These are phyloP conservation scores for Lacerta viridis DNA, from an alignment of 2,797 vertebrate species.

Conservation along the genomic window DNA sequence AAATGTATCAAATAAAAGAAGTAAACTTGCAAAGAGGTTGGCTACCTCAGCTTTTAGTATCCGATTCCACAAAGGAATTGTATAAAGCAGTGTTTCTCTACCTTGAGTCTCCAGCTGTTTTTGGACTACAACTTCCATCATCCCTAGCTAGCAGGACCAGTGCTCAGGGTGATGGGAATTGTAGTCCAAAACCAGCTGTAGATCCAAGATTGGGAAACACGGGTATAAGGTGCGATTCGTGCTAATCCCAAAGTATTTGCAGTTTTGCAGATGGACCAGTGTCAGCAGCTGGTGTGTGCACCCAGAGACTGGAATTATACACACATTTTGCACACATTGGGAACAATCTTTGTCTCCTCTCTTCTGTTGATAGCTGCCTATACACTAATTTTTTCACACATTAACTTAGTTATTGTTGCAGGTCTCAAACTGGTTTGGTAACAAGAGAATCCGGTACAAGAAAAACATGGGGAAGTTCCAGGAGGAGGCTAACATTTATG, in stretches of 20 bases:
- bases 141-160: too few relatives aligned
- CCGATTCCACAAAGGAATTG: not conserved
- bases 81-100: too few relatives aligned
- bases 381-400: not conserved
- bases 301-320: not conserved
- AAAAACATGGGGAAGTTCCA: constrained; percentile 91
- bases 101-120: too few relatives aligned
- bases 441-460: constrained; percentile 91
- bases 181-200: too few relatives aligned
- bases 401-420: constrained; percentile 58
- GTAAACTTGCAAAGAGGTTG: not conserved
- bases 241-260: not conserved
- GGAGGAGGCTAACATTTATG: constrained; percentile 89
- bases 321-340: not conserved
- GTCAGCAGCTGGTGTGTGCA: not conserved
- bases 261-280: not conserved
- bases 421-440: constrained; percentile 93
- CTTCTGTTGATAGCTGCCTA: not conserved
- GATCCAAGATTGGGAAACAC: not conserved
- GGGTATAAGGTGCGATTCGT: not conserved
- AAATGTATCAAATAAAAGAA: not conserved
- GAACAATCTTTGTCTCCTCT: not conserved
- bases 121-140: too few relatives aligned
- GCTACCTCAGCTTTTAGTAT: not conserved
- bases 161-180: too few relatives aligned